phyloP scores from a whole-genome alignment of 2,113 vertebrate species.

The Mungos mungo region DNA sequence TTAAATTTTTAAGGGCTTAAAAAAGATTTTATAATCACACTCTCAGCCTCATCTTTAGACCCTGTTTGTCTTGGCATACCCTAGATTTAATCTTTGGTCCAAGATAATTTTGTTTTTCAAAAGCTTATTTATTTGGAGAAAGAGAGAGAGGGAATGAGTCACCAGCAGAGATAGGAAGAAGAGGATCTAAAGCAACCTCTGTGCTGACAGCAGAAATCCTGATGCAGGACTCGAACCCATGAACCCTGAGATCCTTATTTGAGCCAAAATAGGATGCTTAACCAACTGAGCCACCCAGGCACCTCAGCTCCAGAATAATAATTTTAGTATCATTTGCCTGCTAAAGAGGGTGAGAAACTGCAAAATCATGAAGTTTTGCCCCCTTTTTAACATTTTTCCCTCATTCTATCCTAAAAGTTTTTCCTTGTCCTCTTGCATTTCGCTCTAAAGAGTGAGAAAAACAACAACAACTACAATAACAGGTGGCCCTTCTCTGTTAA shows the following conservation, averaged over 20 bases:
- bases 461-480: background rate
- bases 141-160: too few relatives aligned
- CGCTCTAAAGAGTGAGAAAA: background rate
- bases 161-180: too few relatives aligned
- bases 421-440: background rate
- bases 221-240: too few relatives aligned
- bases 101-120: background rate
- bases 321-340: background rate
- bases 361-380: background rate
- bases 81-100: background rate
- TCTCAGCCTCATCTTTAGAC: background rate
- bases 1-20: background rate
- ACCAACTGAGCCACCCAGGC: too few relatives aligned
- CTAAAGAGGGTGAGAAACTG: background rate
- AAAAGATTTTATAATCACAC: background rate
- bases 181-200: too few relatives aligned
- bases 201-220: too few relatives aligned
- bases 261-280: too few relatives aligned
- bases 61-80: background rate
- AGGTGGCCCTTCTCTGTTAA: background rate
- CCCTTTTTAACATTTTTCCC: background rate
- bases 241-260: too few relatives aligned
- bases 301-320: background rate
- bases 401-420: background rate
- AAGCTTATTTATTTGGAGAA: too few relatives aligned